These are phyloP conservation scores for Rhizoglyphus robini DNA, from an alignment of 1,140 invertebrate species.

Conservation along the genomic window DNA sequence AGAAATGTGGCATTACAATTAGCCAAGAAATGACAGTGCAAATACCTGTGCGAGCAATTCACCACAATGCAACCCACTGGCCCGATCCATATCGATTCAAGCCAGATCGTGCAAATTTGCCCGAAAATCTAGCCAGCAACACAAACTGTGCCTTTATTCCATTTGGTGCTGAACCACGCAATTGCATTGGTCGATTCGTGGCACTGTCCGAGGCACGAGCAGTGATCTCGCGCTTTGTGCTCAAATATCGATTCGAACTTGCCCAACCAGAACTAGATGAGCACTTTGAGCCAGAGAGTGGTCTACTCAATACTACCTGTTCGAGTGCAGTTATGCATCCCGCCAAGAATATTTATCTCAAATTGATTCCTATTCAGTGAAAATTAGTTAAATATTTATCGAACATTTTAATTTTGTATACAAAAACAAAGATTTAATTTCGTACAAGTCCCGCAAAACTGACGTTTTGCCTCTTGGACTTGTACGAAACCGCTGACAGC, in stretches of 20 bases:
- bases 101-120: constrained; percentile 33
- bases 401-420: too few relatives aligned
- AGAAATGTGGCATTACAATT: constrained; percentile 23
- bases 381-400: too few relatives aligned
- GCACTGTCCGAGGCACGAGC: constrained; percentile 13
- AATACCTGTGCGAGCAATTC: constrained; percentile 31
- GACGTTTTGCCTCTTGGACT: too few relatives aligned
- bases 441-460: too few relatives aligned
- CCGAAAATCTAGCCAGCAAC: not conserved
- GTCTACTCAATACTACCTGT: not conserved
- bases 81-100: constrained; percentile 34
- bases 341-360: too few relatives aligned
- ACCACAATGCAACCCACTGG: constrained; percentile 33
- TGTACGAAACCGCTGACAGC: too few relatives aligned
- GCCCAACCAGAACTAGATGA: not conserved
- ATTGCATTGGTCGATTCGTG: constrained; percentile 15
- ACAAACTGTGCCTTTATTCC: constrained; percentile 16
- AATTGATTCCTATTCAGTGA: too few relatives aligned
- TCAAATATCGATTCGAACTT: constrained; percentile 6
- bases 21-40: constrained; percentile 27
- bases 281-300: not conserved
- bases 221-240: not conserved
- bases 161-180: constrained; percentile 21
- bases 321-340: not conserved
- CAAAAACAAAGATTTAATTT: too few relatives aligned